Evolutionary conservation across 2,797 vertebrate species (phyloP), one percentile per base, ranked within the genome.

Genomic region (Pseudomugil gertrudae): DNA sequence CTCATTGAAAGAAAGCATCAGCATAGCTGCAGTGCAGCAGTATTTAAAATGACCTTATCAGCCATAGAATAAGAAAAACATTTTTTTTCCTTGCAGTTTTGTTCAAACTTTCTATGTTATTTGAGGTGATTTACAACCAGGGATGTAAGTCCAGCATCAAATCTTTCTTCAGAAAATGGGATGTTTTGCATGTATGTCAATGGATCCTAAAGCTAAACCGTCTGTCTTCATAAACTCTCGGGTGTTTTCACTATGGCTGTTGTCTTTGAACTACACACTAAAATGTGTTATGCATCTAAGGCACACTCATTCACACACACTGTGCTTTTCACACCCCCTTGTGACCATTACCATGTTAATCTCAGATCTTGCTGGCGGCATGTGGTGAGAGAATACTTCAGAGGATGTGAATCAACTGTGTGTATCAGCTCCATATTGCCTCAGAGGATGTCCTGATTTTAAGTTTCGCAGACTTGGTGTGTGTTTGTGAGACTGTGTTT

Each of bases 281-380:
- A 78, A 52, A 55, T 21, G 52, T 35, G 33, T 3, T 4, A 50
- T 47, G 53, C 45, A 60, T 69, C 60, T 43, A 27, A 62, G 51
- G n/a, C 54, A 43, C 33, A 54, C 65, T 32, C 32, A 32, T 32
- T 40, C 56, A 74, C 57, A 52, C 30, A 58, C 72, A 66, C 33
- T 13, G 26, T 57, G 62, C 51, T 52, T 80, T 84, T 81, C 65
- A 63, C 76, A 70, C 57, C 19, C 59, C 55, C 72, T 64, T 63
- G 69, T 79, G 86, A 81, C 75, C 63, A 67, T 68, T 29, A 32
- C 63, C 70, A 63, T 71, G 77, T 69, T 76, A 78, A 77, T 80
- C 69, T 78, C 55, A 48, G 72, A 71, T 70, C 63, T 55, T 17
- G 66, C 54, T 69, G 45, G 59, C 5, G 60, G 78, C 50, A 29